phyloP scores from a whole-genome alignment of 2,113 vertebrate species.

The Alouatta palliata region DNA sequence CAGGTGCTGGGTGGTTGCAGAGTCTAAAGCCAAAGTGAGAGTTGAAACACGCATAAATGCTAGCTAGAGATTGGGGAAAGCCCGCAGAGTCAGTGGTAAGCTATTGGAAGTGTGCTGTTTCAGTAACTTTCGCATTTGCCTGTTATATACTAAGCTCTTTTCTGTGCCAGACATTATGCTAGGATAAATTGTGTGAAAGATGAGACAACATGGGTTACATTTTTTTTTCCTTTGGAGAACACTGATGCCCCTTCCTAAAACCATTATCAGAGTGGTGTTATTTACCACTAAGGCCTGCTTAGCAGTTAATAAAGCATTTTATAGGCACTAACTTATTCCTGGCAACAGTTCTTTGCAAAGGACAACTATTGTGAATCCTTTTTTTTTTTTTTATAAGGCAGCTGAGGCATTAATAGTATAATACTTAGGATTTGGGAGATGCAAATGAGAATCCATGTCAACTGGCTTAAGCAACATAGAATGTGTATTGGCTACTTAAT shows the following conservation, averaged over 20 bases:
- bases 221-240: not conserved
- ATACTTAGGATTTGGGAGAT: not conserved
- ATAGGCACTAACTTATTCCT: not conserved
- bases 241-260: not conserved
- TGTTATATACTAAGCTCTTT: not conserved
- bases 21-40: not conserved
- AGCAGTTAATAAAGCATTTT: conserved; percentile 42
- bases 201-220: not conserved
- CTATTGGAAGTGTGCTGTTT: not conserved
- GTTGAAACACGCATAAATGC: not conserved
- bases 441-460: not conserved
- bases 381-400: conserved; percentile 34
- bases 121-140: not conserved
- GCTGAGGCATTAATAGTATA: not conserved
- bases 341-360: not conserved
- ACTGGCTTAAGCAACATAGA: not conserved
- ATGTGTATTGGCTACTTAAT: not conserved
- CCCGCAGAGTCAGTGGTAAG: not conserved
- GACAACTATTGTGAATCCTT: not conserved
- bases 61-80: not conserved
- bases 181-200: not conserved
- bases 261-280: not conserved
- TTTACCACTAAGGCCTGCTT: not conserved
- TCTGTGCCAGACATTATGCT: not conserved
- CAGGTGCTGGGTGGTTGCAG: not conserved